Evolutionary conservation across 2,888 invertebrate genomes (phyloP), one percentile per base, ranked within the genome.

Genomic region (Sarcophaga variegata): DNA sequence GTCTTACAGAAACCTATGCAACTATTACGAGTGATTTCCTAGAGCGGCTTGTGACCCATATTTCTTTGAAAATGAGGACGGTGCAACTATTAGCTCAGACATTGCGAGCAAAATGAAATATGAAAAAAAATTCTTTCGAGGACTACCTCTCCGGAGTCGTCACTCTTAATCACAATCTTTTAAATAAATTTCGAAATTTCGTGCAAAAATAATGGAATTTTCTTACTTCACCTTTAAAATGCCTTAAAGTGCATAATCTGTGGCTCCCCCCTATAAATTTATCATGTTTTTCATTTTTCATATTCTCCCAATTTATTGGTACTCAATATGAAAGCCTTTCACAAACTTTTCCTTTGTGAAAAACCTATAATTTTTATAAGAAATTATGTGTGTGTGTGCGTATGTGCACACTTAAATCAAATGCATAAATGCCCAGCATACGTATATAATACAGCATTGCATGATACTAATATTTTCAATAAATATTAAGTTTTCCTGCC

Each of bases 241-340:
- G 83, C 76, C 75, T 76, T 71, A 83, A 59, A 66, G 85, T 72
- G 66, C 20, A 20, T 20, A 20, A 20, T 20, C 20, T 20, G 20
- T 20, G 20, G 20, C 20, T 20, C 20, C 20, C 20, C 20, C 20
- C 70, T 84, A 37, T 37, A 37, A 37, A 37, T 37, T 37, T 37
- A 37, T 37, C 2, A 37, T 37, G 37, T 37, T 37, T 37, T 37
- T 37, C 37, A 2, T 37, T 37, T 10, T 2, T 37, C 37, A 37
- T 37, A 37, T 37, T 37, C 37, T 37, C 0, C 37, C 37, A 70
- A 80, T 80, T 84, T 84, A 84, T 84, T 84, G 76, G 60, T 80
- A 84, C 76, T 75, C 64, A 66, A 80, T 80, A 80, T 75, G 80
- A 66, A 80, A 75, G 71, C 76, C 69, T 76, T 75, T 49, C 0